A percentile compares a stretch with the other conserved stretches of the same genome.
These are phyloP conservation scores for Tricholaema leucomelas DNA, from an alignment of 2,113 vertebrate genomes.

Conservation along the genomic window DNA sequence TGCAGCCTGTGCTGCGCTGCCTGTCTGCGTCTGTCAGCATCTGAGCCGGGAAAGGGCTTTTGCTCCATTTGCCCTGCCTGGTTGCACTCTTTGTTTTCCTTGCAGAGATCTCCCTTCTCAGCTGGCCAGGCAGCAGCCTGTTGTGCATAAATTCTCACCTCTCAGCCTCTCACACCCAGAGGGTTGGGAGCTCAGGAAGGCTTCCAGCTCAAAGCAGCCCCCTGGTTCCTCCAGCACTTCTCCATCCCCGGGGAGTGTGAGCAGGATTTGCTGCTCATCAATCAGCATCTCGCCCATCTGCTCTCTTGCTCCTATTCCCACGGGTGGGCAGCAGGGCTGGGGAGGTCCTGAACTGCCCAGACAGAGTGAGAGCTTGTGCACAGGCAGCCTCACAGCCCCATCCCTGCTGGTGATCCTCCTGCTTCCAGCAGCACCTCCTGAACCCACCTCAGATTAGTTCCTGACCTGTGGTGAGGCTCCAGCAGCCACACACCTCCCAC, in stretches of 20 bases:
- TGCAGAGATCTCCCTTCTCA: background rate
- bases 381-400: accelerated
- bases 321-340: accelerated
- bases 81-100: conserved; percentile 27
- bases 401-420: accelerated
- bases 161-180: background rate
- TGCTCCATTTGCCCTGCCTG: background rate
- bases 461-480: accelerated
- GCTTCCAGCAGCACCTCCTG: accelerated
- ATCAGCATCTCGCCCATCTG: background rate
- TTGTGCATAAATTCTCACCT: conserved; percentile 13
- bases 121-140: background rate
- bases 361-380: accelerated
- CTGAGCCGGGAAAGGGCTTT: background rate
- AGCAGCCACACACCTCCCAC: accelerated
- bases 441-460: background rate
- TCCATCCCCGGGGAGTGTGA: background rate
- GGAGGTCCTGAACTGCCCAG: background rate
- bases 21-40: background rate
- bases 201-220: background rate
- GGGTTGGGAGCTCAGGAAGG: background rate
- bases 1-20: background rate
- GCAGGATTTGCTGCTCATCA: background rate
- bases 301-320: background rate
- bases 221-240: background rate